Conservation (phyloP, 1,140 invertebrate genomes). For the Macrostomum lignano region DNA sequence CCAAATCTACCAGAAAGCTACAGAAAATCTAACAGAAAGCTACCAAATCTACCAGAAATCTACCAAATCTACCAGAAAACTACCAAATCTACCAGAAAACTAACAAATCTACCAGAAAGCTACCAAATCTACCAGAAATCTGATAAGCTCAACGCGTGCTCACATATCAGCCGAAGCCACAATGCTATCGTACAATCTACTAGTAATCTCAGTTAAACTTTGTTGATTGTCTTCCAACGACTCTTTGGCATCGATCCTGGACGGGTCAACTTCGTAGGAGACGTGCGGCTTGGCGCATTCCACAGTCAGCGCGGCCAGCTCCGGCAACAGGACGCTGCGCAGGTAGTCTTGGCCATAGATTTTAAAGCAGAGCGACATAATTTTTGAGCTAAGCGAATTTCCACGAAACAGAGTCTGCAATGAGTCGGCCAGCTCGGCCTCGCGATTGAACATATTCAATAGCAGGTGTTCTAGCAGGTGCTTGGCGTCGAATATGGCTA, state of each 20-base stretch:
- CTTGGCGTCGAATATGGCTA: constrained; percentile 84
- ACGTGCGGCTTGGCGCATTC: constrained; percentile 7
- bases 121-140: too few species aligned
- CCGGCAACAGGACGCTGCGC: constrained; percentile 51
- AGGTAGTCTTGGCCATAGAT: constrained; percentile 79
- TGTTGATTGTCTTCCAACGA: constrained; percentile 59
- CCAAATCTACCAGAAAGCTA: too few species aligned
- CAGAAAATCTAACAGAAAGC: too few species aligned
- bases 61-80: too few species aligned
- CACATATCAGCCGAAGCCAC: constrained; percentile 51
- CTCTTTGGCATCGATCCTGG: constrained; percentile 48
- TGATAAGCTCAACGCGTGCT: too few species aligned
- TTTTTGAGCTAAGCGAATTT: constrained; percentile 78
- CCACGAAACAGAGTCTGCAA: constrained; percentile 70
- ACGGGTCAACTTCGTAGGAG: constrained; percentile 64
- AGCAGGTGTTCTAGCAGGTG: constrained; percentile 66
- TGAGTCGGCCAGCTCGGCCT: constrained; percentile 76
- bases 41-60: too few species aligned
- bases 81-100: too few species aligned
- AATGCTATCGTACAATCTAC: constrained; percentile 72
- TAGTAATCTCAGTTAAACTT: constrained; percentile 57
- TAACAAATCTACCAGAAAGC: too few species aligned
- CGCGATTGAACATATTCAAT: constrained; percentile 99
- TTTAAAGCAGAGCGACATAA: constrained; percentile 95
- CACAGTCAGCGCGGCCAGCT: not conserved